These are phyloP conservation scores for Girardinichthys multiradiatus DNA, from an alignment of 2,113 vertebrate species.

Conservation along the genomic window DNA sequence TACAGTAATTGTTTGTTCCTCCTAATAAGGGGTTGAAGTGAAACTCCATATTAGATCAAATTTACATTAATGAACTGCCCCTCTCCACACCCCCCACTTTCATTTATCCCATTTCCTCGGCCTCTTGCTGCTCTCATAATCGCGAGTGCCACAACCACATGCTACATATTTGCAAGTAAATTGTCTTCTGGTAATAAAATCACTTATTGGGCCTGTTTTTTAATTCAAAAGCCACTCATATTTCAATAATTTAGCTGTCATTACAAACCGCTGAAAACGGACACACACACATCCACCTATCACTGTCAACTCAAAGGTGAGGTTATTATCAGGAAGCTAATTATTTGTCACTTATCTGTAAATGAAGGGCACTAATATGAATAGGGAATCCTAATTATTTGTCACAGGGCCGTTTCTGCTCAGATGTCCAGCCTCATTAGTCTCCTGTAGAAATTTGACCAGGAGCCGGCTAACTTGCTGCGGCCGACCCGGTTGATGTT, in stretches of 20 bases:
- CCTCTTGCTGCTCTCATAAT: conserved; percentile 60
- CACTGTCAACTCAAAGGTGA: conserved; percentile 66
- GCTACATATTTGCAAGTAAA: conserved; percentile 79
- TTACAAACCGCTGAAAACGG: conserved; percentile 42
- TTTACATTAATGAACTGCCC: conserved; percentile 57
- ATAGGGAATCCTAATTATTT: conserved; percentile 67
- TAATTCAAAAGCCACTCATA: conserved; percentile 60
- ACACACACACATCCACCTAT: conserved; percentile 48
- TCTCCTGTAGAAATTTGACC: conserved; percentile 25
- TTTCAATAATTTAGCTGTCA: conserved; percentile 72
- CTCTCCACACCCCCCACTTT: conserved; percentile 26
- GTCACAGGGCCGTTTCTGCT: conserved; percentile 52
- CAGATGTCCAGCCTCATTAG: conserved; percentile 56
- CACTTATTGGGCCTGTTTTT: conserved; percentile 57
- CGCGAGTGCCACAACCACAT: conserved; percentile 72
- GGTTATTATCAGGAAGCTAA: conserved; percentile 67
- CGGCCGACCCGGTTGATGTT: conserved; percentile 26
- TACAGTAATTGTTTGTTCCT: conserved; percentile 52
- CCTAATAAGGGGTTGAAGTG: conserved; percentile 43
- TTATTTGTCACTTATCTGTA: conserved; percentile 64
- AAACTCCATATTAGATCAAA: conserved; percentile 53
- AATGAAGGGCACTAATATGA: conserved; percentile 64
- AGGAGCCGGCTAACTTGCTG: neutral
- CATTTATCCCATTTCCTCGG: conserved; percentile 43
- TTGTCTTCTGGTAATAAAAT: conserved; percentile 77